Percentiles rank a stretch among this genome's conserved stretches.
Evolutionary conservation across 2,888 invertebrate genomes (phyloP).

Genomic region (Petrophora chlorosata): DNA sequence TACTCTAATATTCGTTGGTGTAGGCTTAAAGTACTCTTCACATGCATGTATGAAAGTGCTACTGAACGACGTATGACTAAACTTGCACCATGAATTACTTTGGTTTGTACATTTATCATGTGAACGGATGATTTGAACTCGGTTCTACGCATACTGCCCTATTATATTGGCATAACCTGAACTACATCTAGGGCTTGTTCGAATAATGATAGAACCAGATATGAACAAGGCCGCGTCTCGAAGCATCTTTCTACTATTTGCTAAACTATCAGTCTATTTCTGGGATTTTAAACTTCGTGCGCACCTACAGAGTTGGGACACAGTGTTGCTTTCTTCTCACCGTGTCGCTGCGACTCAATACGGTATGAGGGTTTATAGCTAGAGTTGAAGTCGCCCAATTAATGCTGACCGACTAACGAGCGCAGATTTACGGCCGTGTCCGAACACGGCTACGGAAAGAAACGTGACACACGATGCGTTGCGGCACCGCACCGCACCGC

Average conservation of each 20-base stretch:
- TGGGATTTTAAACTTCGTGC: too few species aligned
- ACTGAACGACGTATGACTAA: too few species aligned
- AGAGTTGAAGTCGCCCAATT: conserved; percentile 27
- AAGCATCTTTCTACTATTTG: too few species aligned
- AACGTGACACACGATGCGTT: neutral
- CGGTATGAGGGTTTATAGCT: conserved; percentile 31
- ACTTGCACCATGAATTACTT: too few species aligned
- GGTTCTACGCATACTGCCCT: too few species aligned
- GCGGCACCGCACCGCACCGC: neutral
- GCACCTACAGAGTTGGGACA: neutral
- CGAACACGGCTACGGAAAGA: neutral
- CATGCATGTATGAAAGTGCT: neutral
- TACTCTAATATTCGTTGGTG: neutral
- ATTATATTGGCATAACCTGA: too few species aligned
- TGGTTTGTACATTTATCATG: too few species aligned
- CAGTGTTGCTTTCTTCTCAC: neutral
- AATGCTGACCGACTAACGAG: conserved; percentile 28
- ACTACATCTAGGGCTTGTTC: too few species aligned
- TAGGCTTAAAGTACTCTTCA: neutral
- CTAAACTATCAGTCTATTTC: too few species aligned
- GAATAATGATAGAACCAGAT: too few species aligned
- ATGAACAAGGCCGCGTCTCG: too few species aligned
- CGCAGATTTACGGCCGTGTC: conserved; percentile 21
- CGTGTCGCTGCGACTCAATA: conserved; percentile 20
- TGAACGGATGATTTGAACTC: neutral